Evolutionary conservation across 2,888 invertebrate species (phyloP).

Genomic region (Drosophila flavopinicola): DNA sequence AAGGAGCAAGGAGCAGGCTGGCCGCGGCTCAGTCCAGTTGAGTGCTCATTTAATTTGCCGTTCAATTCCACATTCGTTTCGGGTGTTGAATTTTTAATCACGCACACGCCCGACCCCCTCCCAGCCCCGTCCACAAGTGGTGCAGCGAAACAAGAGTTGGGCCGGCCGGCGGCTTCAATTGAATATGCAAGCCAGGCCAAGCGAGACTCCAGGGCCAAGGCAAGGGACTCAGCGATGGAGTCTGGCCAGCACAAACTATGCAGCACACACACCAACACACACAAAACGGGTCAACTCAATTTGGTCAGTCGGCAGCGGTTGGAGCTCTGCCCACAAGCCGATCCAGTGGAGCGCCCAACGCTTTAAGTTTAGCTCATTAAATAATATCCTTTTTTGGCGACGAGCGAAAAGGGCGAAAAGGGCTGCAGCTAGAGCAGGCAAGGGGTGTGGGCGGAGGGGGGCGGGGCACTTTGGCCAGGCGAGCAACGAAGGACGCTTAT

Average conservation of each 20-base stretch:
- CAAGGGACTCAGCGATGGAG: no score
- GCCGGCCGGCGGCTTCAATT: slow-evolving; percentile 22
- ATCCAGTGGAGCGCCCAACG: slow-evolving; percentile 53
- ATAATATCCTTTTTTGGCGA: slow-evolving; percentile 79
- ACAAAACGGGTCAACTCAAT: slow-evolving; percentile 80
- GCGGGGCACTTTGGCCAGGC: slow-evolving; percentile 14
- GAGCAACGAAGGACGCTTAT: slow-evolving; percentile 58
- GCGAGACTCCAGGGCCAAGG: no score
- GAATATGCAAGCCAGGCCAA: slow-evolving; percentile 66
- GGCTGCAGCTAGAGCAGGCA: background rate
- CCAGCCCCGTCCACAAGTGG: no score
- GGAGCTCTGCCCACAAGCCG: slow-evolving; percentile 36
- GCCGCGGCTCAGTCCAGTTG: slow-evolving; percentile 31
- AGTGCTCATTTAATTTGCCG: slow-evolving; percentile 81
- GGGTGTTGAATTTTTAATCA: slow-evolving; percentile 83
- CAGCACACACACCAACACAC: slow-evolving; percentile 9
- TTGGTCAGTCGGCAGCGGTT: slow-evolving; percentile 60
- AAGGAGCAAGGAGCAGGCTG: background rate
- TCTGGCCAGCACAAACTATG: slow-evolving; percentile 49
- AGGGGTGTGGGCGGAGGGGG: background rate
- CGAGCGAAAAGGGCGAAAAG: slow-evolving; percentile 10
- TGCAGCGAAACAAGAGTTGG: no score
- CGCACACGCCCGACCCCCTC: slow-evolving; percentile 70
- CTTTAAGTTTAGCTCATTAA: slow-evolving; percentile 83
- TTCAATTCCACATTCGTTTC: slow-evolving; percentile 81